Evolutionary conservation across 2,888 invertebrate species (phyloP).

Genomic region (Ptychoptera contaminata): DNA sequence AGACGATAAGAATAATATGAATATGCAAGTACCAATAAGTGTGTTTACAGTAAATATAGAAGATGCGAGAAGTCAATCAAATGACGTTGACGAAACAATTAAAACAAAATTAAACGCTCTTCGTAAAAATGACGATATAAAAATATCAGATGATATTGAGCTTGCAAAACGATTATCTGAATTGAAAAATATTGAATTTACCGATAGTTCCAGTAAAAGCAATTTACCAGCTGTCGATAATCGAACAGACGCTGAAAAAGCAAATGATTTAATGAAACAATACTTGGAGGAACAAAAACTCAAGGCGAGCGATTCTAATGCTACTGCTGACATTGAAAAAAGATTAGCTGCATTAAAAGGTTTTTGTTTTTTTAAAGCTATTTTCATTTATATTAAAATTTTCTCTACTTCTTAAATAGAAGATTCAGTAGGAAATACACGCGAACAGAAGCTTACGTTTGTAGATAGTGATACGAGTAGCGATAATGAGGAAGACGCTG

Average conservation of each 20-base stretch:
- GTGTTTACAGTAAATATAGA: not conserved
- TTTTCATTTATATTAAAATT: no score
- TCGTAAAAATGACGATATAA: conserved; percentile 25
- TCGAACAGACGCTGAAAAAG: conserved; percentile 53
- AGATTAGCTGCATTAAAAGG: conserved; percentile 36
- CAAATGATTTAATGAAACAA: conserved; percentile 48
- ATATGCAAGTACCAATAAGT: not conserved
- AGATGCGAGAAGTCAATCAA: conserved; percentile 8
- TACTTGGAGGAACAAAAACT: conserved; percentile 36
- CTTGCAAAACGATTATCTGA: conserved; percentile 46
- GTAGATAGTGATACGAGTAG: conserved; percentile 30
- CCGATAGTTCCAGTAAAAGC: conserved; percentile 24
- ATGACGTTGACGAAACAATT: conserved; percentile 37
- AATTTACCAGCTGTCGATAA: conserved; percentile 33
- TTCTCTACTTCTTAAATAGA: no score
- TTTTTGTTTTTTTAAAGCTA: conserved; percentile 11
- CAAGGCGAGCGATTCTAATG: conserved; percentile 36
- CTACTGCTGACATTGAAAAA: conserved; percentile 36
- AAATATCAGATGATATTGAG: conserved; percentile 42
- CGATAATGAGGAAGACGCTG: conserved; percentile 21
- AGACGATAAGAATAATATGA: not conserved
- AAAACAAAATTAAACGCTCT: conserved; percentile 50
- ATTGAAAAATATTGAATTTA: conserved; percentile 40
- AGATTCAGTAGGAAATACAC: not conserved
- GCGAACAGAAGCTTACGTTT: conserved; percentile 15